Conservation (phyloP, 2,797 vertebrate species). For the Sebastes minor region DNA sequence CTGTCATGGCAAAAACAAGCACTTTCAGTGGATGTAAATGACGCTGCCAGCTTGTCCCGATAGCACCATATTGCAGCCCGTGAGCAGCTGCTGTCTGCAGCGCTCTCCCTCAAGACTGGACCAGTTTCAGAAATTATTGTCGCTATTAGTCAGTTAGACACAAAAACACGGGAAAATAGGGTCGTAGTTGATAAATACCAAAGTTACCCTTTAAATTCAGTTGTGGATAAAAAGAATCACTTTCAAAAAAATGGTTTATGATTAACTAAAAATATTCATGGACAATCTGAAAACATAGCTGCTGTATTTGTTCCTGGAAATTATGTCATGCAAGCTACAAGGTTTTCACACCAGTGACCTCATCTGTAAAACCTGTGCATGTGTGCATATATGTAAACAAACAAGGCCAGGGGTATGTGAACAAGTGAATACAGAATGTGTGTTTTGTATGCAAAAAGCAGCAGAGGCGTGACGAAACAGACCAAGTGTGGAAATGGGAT, state of each 20-base stretch:
- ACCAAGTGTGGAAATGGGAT: neutral
- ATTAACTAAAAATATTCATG: neutral
- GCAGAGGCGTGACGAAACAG: neutral
- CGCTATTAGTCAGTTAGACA: no score
- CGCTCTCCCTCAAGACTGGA: no score
- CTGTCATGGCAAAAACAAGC: no score
- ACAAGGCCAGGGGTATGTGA: neutral
- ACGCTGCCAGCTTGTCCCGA: no score
- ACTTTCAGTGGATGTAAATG: no score
- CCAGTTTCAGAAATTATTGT: no score
- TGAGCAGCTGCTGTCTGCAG: no score
- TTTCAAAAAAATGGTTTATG: neutral
- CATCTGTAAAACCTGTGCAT: neutral
- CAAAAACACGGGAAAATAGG: no score
- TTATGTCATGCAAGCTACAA: neutral
- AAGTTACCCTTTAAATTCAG: no score
- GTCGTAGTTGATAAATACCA: no score
- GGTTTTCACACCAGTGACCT: conserved; percentile 28
- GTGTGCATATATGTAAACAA: neutral
- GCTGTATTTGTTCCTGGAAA: neutral
- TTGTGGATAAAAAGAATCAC: no score
- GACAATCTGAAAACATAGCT: neutral
- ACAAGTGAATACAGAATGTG: neutral
- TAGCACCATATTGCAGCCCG: no score
- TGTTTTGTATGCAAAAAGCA: conserved; percentile 28